Evolutionary conservation across 2,797 vertebrate species (phyloP).

Genomic region (Sebastes taczanowskii): DNA sequence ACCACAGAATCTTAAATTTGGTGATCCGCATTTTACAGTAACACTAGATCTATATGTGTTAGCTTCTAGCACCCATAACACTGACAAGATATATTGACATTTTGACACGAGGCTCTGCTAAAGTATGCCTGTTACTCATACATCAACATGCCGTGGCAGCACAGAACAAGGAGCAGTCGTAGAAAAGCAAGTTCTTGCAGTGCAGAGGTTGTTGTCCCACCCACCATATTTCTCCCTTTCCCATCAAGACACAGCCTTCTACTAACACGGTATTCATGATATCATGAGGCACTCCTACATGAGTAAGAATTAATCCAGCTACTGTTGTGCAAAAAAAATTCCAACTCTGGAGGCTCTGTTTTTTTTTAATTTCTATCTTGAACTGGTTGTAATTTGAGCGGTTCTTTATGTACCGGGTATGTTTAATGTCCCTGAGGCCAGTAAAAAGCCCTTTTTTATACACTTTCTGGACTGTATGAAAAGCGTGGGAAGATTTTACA

Average conservation of each 20-base stretch:
- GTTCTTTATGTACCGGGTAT: not conserved
- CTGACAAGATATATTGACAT: not conserved
- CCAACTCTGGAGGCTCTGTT: not conserved
- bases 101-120: not conserved
- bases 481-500: not conserved
- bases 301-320: not conserved
- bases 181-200: conserved; percentile 45
- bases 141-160: conserved; percentile 42
- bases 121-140: conserved; percentile 42
- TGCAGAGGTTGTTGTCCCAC: conserved; percentile 29
- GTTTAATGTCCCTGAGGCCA: not conserved
- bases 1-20: not conserved
- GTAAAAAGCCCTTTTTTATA: not conserved
- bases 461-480: not conserved
- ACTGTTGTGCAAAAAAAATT: not conserved
- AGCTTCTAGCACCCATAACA: not conserved
- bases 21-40: not conserved
- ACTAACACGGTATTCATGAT: conserved; percentile 1
- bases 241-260: conserved; percentile 8
- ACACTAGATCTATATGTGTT: not conserved
- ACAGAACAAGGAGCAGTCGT: conserved; percentile 15
- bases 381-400: not conserved
- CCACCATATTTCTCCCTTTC: conserved; percentile 35
- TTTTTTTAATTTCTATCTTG: not conserved
- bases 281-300: conserved; percentile 24